A percentile compares a stretch with the other conserved stretches of the same genome.
Evolutionary conservation across 2,113 vertebrate genomes (phyloP).

Genomic region (Myodes glareolus): DNA sequence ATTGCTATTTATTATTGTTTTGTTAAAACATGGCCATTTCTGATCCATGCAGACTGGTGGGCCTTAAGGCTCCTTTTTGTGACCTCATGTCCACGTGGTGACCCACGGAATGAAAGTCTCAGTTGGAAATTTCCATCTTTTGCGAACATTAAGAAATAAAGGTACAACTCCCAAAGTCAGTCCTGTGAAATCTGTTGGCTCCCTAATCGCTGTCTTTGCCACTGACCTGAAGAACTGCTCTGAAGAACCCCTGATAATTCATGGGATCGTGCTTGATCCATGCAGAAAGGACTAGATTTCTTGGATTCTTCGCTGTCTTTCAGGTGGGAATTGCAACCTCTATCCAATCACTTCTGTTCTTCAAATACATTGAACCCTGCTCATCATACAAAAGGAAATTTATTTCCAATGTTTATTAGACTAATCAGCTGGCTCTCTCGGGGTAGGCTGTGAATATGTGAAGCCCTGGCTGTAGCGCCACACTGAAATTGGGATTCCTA

Average conservation of each 20-base stretch:
- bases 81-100: background rate
- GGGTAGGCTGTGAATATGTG: background rate
- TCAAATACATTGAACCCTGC: background rate
- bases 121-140: conserved; percentile 13
- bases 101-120: background rate
- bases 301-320: background rate
- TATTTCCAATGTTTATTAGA: conserved; percentile 39
- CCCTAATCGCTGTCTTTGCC: background rate
- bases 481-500: conserved; percentile 42
- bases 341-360: conserved; percentile 5
- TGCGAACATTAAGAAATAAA: background rate
- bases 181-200: background rate
- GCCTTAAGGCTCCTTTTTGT: background rate
- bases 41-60: background rate
- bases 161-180: background rate
- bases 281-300: background rate
- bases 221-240: background rate
- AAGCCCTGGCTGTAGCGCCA: conserved; percentile 2
- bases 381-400: background rate
- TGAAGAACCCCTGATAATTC: background rate
- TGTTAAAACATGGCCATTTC: background rate
- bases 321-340: background rate
- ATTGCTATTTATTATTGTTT: background rate
- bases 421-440: conserved; percentile 6
- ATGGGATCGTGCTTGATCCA: background rate